phyloP scores from a whole-genome alignment of 2,113 vertebrate genomes.

The Perca schrenkii region DNA sequence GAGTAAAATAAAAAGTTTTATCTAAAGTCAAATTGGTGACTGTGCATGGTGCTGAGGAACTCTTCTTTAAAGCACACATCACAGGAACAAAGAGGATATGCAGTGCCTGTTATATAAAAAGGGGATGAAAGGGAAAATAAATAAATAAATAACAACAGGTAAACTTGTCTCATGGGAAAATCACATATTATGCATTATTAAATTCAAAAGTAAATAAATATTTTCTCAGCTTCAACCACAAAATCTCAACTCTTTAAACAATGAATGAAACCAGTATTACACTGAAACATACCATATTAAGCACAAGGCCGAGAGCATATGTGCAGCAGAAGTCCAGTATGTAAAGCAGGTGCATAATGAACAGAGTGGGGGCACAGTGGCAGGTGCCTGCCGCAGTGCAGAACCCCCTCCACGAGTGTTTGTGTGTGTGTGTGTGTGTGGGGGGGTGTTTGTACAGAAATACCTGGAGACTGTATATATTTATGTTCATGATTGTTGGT shows the following conservation, averaged over 20 bases:
- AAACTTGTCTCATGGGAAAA: slow-evolving; percentile 16
- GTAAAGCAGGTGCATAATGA: slow-evolving; percentile 38
- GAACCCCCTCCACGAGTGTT: background rate
- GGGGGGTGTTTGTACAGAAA: slow-evolving; percentile 5
- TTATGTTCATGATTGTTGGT: background rate
- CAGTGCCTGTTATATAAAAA: background rate
- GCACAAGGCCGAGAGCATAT: slow-evolving; percentile 15
- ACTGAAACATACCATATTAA: background rate
- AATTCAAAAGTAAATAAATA: slow-evolving; percentile 12
- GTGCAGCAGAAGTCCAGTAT: slow-evolving; percentile 20
- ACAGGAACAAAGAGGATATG: background rate
- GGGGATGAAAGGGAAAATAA: background rate
- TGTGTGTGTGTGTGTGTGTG: background rate
- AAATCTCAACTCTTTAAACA: background rate
- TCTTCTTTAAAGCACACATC: background rate
- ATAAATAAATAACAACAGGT: background rate
- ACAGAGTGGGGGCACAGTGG: slow-evolving; percentile 35
- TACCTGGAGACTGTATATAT: slow-evolving; percentile 12
- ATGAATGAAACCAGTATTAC: background rate
- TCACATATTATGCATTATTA: background rate
- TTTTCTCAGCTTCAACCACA: background rate
- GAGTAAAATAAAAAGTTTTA: slow-evolving; percentile 19
- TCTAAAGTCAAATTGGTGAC: slow-evolving; percentile 10
- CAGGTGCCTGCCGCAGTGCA: slow-evolving; percentile 30
- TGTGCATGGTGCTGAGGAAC: background rate